Evolutionary conservation across 2,797 vertebrate genomes (phyloP), one percentile per base, ranked within the genome.

Genomic region (Falco cherrug): DNA sequence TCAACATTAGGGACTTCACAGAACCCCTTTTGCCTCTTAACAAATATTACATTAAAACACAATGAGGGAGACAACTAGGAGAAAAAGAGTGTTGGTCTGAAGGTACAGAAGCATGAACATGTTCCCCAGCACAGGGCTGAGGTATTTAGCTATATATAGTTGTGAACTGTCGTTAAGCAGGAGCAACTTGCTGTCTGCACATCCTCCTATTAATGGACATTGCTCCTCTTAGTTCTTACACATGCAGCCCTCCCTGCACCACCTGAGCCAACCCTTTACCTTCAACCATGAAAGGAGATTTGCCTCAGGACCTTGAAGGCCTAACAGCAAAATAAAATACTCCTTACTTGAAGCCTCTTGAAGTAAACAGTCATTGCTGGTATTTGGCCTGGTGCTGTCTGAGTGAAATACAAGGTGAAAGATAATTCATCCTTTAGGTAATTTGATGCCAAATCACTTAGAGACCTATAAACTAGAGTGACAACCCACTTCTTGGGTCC

Each of bases 391-490:
- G 57, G 11, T 64, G 45, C 24, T 50, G 6, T 70, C 68, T 64
- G 53, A 78, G 65, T 33, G 39, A 94, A 93, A 95, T 48, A 76
- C 13, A 73, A 67, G 59, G 43, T 86, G 94, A 95, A 95, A 86
- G 63, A 86, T 41, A 84, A 84, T 63, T 93, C 53, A 47, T 90
- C 77, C 54, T 95, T 84, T 57, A 71, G 50, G 69, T 76, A 91
- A 90, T 86, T 67, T 19, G 1, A 28, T 89, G 67, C 10, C 87
- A 93, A 73, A 94, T 93, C 69, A 91, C 48, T 82, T 60, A 53
- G 10, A 93, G 54, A 47, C 35, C 76, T 88, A 48, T 82, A 88
- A 88, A 91, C 63, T 41, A 48, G 33, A 95, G 51, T 82, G 87
- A 79, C 77, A 95, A 56, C 13, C 45, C 67, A n/a, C 17, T 89